Percentiles rank a stretch among this genome's conserved stretches.
Evolutionary conservation across 2,888 invertebrate genomes (phyloP).

Genomic region (Pseudoips prasinana): DNA sequence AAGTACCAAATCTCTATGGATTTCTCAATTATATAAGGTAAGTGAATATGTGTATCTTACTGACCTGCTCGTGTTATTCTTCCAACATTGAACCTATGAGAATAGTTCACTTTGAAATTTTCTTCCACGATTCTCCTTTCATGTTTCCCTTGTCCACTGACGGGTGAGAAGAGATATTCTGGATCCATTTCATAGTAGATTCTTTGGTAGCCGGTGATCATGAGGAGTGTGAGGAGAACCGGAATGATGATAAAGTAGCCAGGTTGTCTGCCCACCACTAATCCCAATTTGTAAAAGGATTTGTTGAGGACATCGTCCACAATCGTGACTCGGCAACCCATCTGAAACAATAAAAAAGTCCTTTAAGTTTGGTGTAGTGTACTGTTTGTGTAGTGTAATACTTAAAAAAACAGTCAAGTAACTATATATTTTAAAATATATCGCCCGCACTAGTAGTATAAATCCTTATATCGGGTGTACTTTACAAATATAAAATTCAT

Average conservation of each 20-base stretch:
- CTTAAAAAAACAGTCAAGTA: too few relatives aligned
- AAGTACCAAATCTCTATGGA: too few relatives aligned
- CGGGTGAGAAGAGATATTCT: constrained; percentile 95
- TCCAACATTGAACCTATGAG: constrained; percentile 91
- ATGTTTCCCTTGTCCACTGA: constrained; percentile 91
- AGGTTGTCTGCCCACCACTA: constrained; percentile 89
- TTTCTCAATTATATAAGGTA: too few relatives aligned
- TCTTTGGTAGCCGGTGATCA: constrained; percentile 93
- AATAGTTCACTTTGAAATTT: constrained; percentile 94
- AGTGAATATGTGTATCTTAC: too few relatives aligned
- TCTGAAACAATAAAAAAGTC: constrained; percentile 70
- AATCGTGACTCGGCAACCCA: constrained; percentile 87
- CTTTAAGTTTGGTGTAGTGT: too few relatives aligned
- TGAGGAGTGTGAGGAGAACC: constrained; percentile 89
- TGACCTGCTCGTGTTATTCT: constrained; percentile 93
- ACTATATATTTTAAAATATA: too few relatives aligned
- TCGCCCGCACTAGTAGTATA: too few relatives aligned
- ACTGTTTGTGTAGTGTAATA: too few relatives aligned
- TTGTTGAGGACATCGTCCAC: constrained; percentile 91
- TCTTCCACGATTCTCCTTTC: constrained; percentile 92
- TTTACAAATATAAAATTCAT: too few relatives aligned
- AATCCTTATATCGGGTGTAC: too few relatives aligned
- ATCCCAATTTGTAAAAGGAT: constrained; percentile 91
- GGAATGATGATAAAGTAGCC: constrained; percentile 95
- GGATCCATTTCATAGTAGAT: constrained; percentile 95